These are phyloP conservation scores for Nomada flava DNA, from an alignment of 2,888 invertebrate species.

Conservation along the genomic window DNA sequence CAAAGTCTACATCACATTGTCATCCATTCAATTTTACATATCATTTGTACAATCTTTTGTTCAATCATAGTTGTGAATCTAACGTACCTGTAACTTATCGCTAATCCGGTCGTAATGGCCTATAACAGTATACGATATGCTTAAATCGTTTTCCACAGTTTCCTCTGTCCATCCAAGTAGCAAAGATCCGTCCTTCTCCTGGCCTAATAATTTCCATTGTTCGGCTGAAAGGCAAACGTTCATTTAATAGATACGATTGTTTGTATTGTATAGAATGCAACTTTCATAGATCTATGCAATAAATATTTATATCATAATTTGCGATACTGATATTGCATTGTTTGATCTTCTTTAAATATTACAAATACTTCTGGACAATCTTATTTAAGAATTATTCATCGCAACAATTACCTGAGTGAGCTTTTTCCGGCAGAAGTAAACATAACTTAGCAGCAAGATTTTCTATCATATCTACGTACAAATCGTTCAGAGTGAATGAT, in stretches of 20 bases:
- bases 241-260: background rate
- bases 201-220: conserved; percentile 93
- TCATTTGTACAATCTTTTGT: background rate
- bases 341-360: background rate
- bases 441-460: conserved; percentile 82
- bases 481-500: background rate
- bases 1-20: conserved; percentile 83
- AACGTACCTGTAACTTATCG: conserved; percentile 76
- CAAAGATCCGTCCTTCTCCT: conserved; percentile 91
- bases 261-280: background rate
- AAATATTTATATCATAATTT: background rate
- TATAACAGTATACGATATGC: conserved; percentile 76
- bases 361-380: background rate
- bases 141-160: conserved; percentile 51
- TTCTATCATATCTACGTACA: conserved; percentile 77
- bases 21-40: background rate
- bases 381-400: background rate
- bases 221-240: conserved; percentile 83
- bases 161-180: conserved; percentile 88
- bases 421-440: conserved; percentile 77
- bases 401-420: conserved; percentile 73
- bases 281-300: background rate
- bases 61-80: background rate
- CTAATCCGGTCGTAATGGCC: conserved; percentile 79
- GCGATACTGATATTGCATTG: too few species aligned